Evolutionary conservation across 1,140 invertebrate species (phyloP).

Genomic region (Xylocopa sonorina): DNA sequence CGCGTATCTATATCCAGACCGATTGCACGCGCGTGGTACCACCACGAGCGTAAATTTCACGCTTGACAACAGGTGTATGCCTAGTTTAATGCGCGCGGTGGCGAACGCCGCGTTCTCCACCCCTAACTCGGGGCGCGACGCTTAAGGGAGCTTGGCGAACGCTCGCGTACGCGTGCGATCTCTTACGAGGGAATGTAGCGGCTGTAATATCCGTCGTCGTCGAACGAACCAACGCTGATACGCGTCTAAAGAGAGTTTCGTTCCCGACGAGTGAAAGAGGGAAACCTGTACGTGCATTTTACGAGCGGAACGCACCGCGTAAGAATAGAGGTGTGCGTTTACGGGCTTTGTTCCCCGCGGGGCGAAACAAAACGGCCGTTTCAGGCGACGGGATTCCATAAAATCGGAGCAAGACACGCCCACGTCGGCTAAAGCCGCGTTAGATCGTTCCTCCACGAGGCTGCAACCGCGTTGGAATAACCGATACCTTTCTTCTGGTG

Average conservation of each 20-base stretch:
- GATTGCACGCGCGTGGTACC: background rate
- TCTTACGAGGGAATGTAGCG: background rate
- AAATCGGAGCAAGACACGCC: background rate
- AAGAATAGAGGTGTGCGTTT: constrained; percentile 16
- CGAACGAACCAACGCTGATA: background rate
- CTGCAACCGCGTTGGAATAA: too few relatives aligned
- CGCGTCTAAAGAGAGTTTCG: background rate
- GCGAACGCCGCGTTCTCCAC: background rate
- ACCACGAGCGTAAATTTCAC: background rate
- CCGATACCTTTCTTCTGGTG: too few relatives aligned
- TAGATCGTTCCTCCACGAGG: too few relatives aligned
- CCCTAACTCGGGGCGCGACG: background rate
- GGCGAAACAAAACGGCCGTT: background rate
- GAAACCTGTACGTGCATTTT: background rate
- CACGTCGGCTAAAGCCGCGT: too few relatives aligned
- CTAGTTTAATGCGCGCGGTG: background rate
- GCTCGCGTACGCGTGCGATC: constrained; percentile 2
- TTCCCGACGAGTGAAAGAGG: background rate
- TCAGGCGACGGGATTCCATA: background rate
- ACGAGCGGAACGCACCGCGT: background rate
- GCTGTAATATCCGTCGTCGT: background rate
- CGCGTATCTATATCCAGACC: background rate
- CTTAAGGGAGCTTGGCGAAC: too few relatives aligned
- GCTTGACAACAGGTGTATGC: background rate
- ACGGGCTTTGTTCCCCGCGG: background rate